These are phyloP conservation scores for Anolis apletophallus DNA, from an alignment of 2,797 vertebrate genomes.

Conservation along the genomic window DNA sequence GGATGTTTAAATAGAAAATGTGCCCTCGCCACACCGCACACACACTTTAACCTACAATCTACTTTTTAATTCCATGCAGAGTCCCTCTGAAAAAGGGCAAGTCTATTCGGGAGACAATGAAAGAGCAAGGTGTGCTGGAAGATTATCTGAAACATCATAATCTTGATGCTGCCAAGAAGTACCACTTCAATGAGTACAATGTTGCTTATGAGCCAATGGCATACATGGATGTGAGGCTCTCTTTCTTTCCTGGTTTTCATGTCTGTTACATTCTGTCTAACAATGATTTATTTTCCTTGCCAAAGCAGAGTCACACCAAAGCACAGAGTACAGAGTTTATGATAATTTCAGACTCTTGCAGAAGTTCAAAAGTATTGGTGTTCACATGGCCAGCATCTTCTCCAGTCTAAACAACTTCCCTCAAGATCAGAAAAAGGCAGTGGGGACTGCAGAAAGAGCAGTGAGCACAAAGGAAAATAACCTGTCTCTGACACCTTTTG, in stretches of 20 bases:
- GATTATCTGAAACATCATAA: slow-evolving; percentile 44
- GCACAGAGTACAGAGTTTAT: no score
- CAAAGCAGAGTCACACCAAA: neutral
- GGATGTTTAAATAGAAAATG: neutral
- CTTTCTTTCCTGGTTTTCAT: neutral
- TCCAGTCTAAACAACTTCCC: no score
- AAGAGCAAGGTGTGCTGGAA: slow-evolving; percentile 38
- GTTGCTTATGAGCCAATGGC: slow-evolving; percentile 61
- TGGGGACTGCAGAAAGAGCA: no score
- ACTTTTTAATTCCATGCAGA: slow-evolving; percentile 42
- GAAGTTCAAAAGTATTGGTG: no score
- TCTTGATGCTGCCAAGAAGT: slow-evolving; percentile 53
- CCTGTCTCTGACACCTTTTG: no score
- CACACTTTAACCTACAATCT: neutral
- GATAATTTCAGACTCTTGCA: no score
- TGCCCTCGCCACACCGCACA: fast-evolving
- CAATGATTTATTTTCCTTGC: neutral
- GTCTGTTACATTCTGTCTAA: neutral
- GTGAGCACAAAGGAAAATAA: no score
- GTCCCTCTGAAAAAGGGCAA: slow-evolving; percentile 49
- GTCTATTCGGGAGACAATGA: slow-evolving; percentile 52
- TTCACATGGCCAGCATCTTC: no score
- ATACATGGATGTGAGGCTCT: slow-evolving; percentile 55
- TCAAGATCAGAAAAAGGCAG: no score
- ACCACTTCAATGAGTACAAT: neutral